These are phyloP conservation scores for Drosophila siamana DNA, from an alignment of 2,888 invertebrate species.

Conservation along the genomic window DNA sequence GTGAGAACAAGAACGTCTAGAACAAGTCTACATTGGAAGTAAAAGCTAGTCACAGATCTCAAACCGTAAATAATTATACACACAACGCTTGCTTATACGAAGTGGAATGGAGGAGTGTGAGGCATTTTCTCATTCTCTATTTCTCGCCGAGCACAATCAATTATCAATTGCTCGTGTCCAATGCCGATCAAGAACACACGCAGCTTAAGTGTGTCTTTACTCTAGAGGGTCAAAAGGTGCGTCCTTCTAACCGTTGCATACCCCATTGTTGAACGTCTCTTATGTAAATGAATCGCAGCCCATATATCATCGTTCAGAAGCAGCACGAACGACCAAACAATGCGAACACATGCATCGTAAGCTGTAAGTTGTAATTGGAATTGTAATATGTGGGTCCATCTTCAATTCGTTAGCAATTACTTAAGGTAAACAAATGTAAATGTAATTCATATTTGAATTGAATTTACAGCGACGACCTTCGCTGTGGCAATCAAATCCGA, in stretches of 20 bases:
- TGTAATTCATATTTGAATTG: slow-evolving; percentile 71
- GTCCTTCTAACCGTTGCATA: slow-evolving; percentile 13
- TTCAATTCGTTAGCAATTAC: slow-evolving; percentile 63
- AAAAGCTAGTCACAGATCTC: slow-evolving; percentile 17
- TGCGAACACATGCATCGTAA: not conserved
- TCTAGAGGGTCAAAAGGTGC: slow-evolving; percentile 1
- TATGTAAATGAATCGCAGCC: slow-evolving; percentile 1
- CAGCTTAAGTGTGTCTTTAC: not conserved
- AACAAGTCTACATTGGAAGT: slow-evolving; percentile 41
- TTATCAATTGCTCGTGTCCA: not conserved
- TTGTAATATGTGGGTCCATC: slow-evolving; percentile 43
- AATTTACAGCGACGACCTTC: slow-evolving; percentile 64
- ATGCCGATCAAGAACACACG: slow-evolving; percentile 1
- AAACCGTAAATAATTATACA: not conserved
- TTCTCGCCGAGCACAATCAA: not conserved
- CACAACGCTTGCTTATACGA: slow-evolving; percentile 29
- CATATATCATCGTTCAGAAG: slow-evolving; percentile 44
- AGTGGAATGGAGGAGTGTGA: not conserved
- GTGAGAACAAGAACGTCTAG: slow-evolving; percentile 41
- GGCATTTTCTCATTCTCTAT: not conserved
- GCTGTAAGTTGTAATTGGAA: slow-evolving; percentile 24
- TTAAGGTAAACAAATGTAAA: slow-evolving; percentile 60
- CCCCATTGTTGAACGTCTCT: not conserved
- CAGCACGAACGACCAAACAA: slow-evolving; percentile 5
- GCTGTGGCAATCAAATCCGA: slow-evolving; percentile 55